Percentiles rank a stretch among this genome's conserved stretches.
Conservation (phyloP, 2,797 vertebrate genomes). For the Danio jaintianensis region DNA sequence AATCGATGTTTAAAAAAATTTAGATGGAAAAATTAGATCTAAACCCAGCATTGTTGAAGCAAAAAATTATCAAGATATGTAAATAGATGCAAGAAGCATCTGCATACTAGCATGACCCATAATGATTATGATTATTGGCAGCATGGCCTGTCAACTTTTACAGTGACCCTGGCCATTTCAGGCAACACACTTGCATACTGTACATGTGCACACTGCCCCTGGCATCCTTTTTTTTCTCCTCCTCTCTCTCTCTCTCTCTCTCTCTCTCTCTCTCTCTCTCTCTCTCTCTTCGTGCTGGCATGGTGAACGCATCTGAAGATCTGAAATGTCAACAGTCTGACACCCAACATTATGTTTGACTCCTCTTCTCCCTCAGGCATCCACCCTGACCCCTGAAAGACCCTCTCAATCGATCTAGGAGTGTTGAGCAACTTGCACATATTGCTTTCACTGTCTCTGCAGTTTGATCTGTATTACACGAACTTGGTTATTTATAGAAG, state of each 20-base stretch:
- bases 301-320: slow-evolving; percentile 48
- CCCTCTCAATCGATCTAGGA: slow-evolving; percentile 54
- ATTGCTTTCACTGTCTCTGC: slow-evolving; percentile 23
- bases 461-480: slow-evolving; percentile 48
- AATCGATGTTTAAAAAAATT: background rate
- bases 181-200: slow-evolving; percentile 21
- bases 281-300: slow-evolving; percentile 25
- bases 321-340: slow-evolving; percentile 62
- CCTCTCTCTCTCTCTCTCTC: background rate
- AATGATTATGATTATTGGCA: slow-evolving; percentile 51
- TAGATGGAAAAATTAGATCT: background rate
- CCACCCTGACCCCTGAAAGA: slow-evolving; percentile 51
- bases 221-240: slow-evolving; percentile 59
- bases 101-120: slow-evolving; percentile 39
- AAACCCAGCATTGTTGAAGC: background rate
- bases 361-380: slow-evolving; percentile 49
- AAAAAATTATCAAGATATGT: slow-evolving; percentile 24
- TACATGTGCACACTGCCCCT: slow-evolving; percentile 57
- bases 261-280: background rate
- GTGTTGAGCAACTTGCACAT: slow-evolving; percentile 29
- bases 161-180: slow-evolving; percentile 37
- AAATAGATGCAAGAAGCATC: slow-evolving; percentile 28
- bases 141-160: slow-evolving; percentile 31
- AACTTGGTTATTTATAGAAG: slow-evolving; percentile 31
- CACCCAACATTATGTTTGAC: slow-evolving; percentile 61